These are phyloP conservation scores for Lonchura striata DNA, from an alignment of 2,113 vertebrate genomes.

Conservation along the genomic window DNA sequence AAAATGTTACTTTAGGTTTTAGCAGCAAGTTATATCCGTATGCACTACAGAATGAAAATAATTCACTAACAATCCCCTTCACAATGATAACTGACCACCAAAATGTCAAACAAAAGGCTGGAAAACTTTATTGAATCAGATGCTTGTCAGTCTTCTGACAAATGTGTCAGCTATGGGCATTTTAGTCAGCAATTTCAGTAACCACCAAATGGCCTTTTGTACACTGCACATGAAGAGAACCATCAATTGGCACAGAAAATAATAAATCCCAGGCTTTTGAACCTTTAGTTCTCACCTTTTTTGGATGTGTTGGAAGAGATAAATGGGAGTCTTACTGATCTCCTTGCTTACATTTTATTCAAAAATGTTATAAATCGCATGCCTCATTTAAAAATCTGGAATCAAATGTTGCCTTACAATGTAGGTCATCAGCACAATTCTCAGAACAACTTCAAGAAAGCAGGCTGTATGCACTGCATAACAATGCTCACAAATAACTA, in stretches of 20 bases:
- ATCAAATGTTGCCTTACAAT: neutral
- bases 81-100: slow-evolving; percentile 7
- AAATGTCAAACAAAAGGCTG: slow-evolving; percentile 44
- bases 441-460: slow-evolving; percentile 27
- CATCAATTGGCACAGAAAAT: slow-evolving; percentile 28
- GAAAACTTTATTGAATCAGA: slow-evolving; percentile 34
- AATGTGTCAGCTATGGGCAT: slow-evolving; percentile 9
- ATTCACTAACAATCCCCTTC: neutral
- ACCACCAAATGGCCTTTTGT: slow-evolving; percentile 54
- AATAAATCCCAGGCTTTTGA: slow-evolving; percentile 44
- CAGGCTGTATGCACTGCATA: neutral
- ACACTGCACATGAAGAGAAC: slow-evolving; percentile 29
- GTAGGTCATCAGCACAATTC: slow-evolving; percentile 2
- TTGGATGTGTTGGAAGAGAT: neutral
- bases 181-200: slow-evolving; percentile 53
- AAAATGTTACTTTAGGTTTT: neutral
- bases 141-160: slow-evolving; percentile 31
- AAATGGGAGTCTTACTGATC: slow-evolving; percentile 17
- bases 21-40: neutral
- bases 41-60: neutral
- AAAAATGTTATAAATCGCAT: slow-evolving; percentile 18
- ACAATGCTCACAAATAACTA: neutral
- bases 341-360: slow-evolving; percentile 3
- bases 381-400: slow-evolving; percentile 25
- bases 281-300: slow-evolving; percentile 6